phyloP scores from a whole-genome alignment of 2,888 invertebrate genomes.

The Arenicola marina region DNA sequence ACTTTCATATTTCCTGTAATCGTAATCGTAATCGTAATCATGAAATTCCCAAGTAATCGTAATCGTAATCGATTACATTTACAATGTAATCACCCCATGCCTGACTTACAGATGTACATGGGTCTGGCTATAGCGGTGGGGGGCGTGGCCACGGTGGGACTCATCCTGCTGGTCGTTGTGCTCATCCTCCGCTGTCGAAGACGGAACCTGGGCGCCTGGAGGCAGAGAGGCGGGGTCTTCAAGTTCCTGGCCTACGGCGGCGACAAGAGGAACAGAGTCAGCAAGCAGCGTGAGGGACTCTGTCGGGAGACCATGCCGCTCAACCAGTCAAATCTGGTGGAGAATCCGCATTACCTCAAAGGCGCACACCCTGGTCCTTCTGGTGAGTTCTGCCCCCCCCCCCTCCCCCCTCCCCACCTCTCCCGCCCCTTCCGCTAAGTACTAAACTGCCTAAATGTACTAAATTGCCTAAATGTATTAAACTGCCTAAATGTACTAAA shows the following conservation, averaged over 20 bases:
- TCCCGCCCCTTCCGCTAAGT: too few relatives aligned
- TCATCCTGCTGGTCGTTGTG: neutral
- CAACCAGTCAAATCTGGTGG: constrained; percentile 3
- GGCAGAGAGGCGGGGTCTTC: neutral
- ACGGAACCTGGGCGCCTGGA: neutral
- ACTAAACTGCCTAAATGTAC: too few relatives aligned
- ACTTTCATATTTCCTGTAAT: too few relatives aligned
- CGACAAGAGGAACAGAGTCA: neutral
- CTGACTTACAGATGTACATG: neutral
- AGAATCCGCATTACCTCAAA: constrained; percentile 9
- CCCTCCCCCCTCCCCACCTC: too few relatives aligned
- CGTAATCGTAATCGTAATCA: too few relatives aligned
- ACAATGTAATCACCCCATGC: neutral
- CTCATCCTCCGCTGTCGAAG: neutral
- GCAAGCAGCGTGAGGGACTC: neutral
- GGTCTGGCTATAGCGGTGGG: neutral
- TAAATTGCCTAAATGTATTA: too few relatives aligned
- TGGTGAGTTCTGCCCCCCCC: neutral
- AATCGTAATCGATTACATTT: too few relatives aligned
- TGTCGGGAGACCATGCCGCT: constrained; percentile 9
- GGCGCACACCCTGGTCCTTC: neutral
- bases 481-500: too few relatives aligned
- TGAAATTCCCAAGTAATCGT: too few relatives aligned
- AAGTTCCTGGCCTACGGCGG: neutral
- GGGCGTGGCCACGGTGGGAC: neutral